Base-by-base conservation (phyloP, 2,888 invertebrate genomes). In the Xanthia togata region DNA sequence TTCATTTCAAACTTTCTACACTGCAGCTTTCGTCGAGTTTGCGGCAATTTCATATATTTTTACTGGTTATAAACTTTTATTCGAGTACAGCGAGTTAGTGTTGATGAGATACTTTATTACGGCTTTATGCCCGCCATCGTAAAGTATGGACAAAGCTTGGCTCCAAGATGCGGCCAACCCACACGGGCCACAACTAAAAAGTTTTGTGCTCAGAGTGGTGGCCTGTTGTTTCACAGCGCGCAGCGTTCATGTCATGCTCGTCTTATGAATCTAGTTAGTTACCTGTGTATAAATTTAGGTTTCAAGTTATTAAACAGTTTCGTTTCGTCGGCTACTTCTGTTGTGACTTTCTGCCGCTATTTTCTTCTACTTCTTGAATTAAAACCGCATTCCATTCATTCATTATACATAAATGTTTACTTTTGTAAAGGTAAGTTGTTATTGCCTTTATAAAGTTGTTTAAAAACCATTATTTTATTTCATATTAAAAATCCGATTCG, bases 41-140 rank as follows among this genome's bases (percentile, higher is more conserved):
- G 71, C 73, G 73, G 78, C 83, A 82, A 84, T 89, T 86, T 88
- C 82, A 85, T 90, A 89, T 86, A 87, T 86, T 89, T 87, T 92
- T 91, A 92, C 89, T 89, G 89, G 86, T 90, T 89, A 90, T 93
- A 92, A 93, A 93, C 79, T 92, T 93, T 92, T 92, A 93, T 94
- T 91, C 76, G 89, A 91, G 88, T 85, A 90, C 90, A 90, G 87
- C 86, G 86, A 89, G 89, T 84, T 83, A 82, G 81, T 88, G 90
- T 88, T 91, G 91, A 93, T 92, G 93, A 91, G 88, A 89, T 83
- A 75, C 79, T 92, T 91, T 92, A 92, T 92, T 89, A 86, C 89
- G 71, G 70, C 78, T 87, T 90, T 83, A 88, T 84, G 85, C 47
- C 65, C 74, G 71, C n/a, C 69, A 65, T 77, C 85, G 79, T 90